These are phyloP conservation scores for Solea senegalensis DNA, from an alignment of 2,113 vertebrate genomes.

Conservation along the genomic window DNA sequence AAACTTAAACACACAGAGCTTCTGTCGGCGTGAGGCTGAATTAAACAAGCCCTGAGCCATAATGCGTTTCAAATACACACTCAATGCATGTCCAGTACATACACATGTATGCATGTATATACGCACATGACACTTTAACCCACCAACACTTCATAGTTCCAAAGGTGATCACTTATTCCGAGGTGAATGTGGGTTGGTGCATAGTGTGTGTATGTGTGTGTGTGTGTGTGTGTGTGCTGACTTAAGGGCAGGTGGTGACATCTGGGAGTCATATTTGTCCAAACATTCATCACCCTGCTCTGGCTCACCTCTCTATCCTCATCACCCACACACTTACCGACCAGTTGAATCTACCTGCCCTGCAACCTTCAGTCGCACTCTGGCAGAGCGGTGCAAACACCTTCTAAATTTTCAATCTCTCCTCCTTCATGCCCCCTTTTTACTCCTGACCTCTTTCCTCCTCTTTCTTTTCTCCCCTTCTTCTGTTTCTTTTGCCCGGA, in stretches of 20 bases:
- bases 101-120: conserved; percentile 75
- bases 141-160: conserved; percentile 84
- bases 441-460: conserved; percentile 10
- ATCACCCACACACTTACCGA: conserved; percentile 76
- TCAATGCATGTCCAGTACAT: conserved; percentile 22
- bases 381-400: conserved; percentile 39
- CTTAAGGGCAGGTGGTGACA: conserved; percentile 81
- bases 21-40: conserved; percentile 13
- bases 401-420: conserved; percentile 20
- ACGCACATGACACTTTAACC: conserved; percentile 32
- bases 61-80: conserved; percentile 84
- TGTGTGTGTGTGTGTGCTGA: conserved; percentile 25
- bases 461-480: background rate
- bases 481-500: conserved; percentile 11
- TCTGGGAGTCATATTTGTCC: conserved; percentile 92
- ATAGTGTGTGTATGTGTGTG: conserved; percentile 24
- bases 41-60: conserved; percentile 89
- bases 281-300: conserved; percentile 86
- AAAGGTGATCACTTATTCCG: conserved; percentile 88
- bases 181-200: conserved; percentile 83
- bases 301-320: conserved; percentile 77
- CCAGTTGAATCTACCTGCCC: conserved; percentile 84
- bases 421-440: conserved; percentile 24
- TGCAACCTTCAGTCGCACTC: conserved; percentile 53
- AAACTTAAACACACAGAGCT: conserved; percentile 40